Conservation (phyloP, 1,140 invertebrate genomes). For the Amphibalanus amphitrite region DNA sequence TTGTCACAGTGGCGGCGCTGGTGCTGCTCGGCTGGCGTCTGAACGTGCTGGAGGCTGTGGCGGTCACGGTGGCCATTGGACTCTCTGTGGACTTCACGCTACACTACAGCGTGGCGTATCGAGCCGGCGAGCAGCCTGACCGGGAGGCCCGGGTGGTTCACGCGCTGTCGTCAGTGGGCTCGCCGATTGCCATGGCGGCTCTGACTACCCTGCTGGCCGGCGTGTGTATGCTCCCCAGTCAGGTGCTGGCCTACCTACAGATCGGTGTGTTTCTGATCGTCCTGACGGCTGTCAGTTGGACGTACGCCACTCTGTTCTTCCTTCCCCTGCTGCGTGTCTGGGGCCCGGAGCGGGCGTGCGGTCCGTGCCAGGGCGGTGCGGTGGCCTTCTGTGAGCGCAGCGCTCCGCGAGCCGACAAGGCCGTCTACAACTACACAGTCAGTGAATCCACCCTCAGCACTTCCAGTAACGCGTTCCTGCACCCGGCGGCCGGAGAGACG, state of each 20-base stretch:
- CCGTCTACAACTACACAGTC: conserved; percentile 25
- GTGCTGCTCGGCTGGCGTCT: conserved; percentile 81
- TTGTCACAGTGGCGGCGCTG: conserved; percentile 63
- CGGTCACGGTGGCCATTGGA: conserved; percentile 85
- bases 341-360: conserved; percentile 31
- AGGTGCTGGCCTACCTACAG: conserved; percentile 80
- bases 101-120: conserved; percentile 80
- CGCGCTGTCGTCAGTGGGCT: conserved; percentile 58
- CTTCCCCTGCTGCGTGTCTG: conserved; percentile 49
- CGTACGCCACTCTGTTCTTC: conserved; percentile 86
- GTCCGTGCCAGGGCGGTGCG: conserved; percentile 11
- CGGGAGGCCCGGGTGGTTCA: conserved; percentile 35
- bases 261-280: conserved; percentile 84
- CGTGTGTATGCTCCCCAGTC: conserved; percentile 68
- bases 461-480: conserved; percentile 23
- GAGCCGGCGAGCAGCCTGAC: conserved; percentile 32
- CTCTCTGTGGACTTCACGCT: conserved; percentile 93
- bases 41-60: conserved; percentile 87
- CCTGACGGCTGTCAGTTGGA: conserved; percentile 76
- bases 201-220: conserved; percentile 81
- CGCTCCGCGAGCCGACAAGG: conserved; percentile 23
- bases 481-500: conserved; percentile 22
- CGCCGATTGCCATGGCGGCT: conserved; percentile 79
- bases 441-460: conserved; percentile 32
- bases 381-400: too few relatives aligned